A percentile compares a stretch with the other conserved stretches of the same genome.
These are phyloP conservation scores for Epinotia nisella DNA, from an alignment of 2,888 invertebrate genomes.

Conservation along the genomic window DNA sequence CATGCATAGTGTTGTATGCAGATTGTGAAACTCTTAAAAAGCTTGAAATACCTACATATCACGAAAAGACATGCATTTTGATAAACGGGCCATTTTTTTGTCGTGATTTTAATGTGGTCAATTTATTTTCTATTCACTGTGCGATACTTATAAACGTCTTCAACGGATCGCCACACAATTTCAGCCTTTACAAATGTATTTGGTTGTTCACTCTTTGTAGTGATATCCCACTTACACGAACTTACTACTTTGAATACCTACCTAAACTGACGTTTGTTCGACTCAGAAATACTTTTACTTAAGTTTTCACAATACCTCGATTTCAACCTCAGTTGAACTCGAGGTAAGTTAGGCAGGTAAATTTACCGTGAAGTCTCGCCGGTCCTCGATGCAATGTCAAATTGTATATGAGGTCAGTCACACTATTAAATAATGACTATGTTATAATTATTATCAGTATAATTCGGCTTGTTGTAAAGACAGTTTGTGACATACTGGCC, in stretches of 20 bases:
- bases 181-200: too few relatives aligned
- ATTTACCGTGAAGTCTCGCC: conserved; percentile 13
- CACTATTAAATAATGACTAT: not conserved
- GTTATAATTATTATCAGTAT: too few relatives aligned
- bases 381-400: not conserved
- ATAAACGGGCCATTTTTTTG: too few relatives aligned
- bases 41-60: not conserved
- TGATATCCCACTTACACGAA: not conserved
- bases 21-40: not conserved
- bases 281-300: conserved; percentile 15
- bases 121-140: too few relatives aligned
- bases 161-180: too few relatives aligned
- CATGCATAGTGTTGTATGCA: conserved; percentile 9
- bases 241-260: conserved; percentile 5
- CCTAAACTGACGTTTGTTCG: conserved; percentile 6
- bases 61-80: not conserved
- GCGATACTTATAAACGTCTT: too few relatives aligned
- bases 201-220: not conserved
- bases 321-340: not conserved
- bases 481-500: not conserved
- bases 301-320: conserved; percentile 24
- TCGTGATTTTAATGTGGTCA: too few relatives aligned
- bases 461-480: not conserved
- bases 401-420: not conserved
- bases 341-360: conserved; percentile 23